Evolutionary conservation across 2,888 invertebrate genomes (phyloP).

Genomic region (Pseudoips prasinana): DNA sequence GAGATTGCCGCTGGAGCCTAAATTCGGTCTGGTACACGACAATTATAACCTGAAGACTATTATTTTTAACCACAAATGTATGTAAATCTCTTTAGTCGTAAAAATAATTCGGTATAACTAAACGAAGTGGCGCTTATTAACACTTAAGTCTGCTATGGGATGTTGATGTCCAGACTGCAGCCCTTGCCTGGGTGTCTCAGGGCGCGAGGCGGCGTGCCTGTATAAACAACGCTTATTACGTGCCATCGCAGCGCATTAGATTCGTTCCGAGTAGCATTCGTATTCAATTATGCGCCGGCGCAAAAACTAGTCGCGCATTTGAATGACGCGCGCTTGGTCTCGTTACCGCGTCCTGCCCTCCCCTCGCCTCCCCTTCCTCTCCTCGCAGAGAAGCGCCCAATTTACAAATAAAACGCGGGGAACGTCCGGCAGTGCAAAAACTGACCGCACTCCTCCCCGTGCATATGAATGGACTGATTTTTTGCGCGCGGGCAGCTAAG

Average conservation of each 20-base stretch:
- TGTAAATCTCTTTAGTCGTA: no score
- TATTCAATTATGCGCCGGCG: conserved; percentile 68
- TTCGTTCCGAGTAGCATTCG: conserved; percentile 65
- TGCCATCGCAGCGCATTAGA: conserved; percentile 56
- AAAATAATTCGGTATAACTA: no score
- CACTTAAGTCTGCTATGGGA: no score
- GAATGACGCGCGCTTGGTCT: conserved; percentile 57
- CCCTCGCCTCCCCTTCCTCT: conserved; percentile 30
- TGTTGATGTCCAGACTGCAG: no score
- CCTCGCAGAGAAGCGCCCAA: conserved; percentile 53
- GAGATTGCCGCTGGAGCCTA: no score
- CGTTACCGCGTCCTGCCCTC: conserved; percentile 34
- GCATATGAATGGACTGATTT: conserved; percentile 76
- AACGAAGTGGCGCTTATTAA: no score
- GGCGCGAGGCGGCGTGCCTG: conserved; percentile 10
- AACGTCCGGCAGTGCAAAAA: conserved; percentile 76
- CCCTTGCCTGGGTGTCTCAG: neutral
- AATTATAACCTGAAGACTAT: no score
- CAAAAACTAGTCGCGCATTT: conserved; percentile 78
- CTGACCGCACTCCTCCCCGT: conserved; percentile 62
- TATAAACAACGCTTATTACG: conserved; percentile 54
- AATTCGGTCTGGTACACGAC: no score
- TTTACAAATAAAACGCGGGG: conserved; percentile 78
- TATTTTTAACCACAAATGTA: no score
- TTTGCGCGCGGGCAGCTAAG: conserved; percentile 47